Base-by-base conservation (phyloP, 1,140 invertebrate species). In the Aethina tumida region DNA sequence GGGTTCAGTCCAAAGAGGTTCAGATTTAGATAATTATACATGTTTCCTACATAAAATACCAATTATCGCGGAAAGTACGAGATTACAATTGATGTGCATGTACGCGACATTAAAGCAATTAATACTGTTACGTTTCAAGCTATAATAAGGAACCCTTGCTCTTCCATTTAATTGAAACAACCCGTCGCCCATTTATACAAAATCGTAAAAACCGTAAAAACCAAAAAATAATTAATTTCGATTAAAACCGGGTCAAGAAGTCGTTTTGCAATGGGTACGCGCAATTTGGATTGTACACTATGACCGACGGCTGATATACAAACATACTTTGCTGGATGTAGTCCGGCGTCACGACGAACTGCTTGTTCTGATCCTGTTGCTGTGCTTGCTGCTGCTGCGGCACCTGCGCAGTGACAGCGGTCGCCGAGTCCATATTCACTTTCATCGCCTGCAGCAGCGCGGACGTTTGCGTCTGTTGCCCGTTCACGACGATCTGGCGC, bases 241-340 rank as follows among this genome's bases (percentile, higher is more conserved):
- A 45, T 40, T 46, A 52, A 27, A 45, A 47, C 10, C 30, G 41
- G 39, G 37, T 40, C n/a, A 43, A 46, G 38, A 27, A 48, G 49
- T 61, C 58, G 58, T 61, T 61, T 61, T 61, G 59, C 59, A 58
- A 49, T 61, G 59, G 58, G 56, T 57, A 59, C 22, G 55, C 43
- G 53, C 56, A 58, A 45, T 60, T 61, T 34, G 57, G 57, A 53
- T 61, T 61, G 39, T 59, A 62, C 34, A 62, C 58, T 40, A 62
- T 62, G 46, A 60, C 58, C 32, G 58, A 60, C 38, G 58, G 56
- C 51, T 62, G 58, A 45, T 56, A 60, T 49, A 59, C 43, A 29
- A 61, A 73, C 74, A 74, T 70, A 86, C 81, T 86, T 69, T 90
- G 82, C 58, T 89, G 84, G 56, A 89, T 89, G 50, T 89, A 89